Conservation (phyloP, 2,888 invertebrate species). For the Nemurella pictetii region DNA sequence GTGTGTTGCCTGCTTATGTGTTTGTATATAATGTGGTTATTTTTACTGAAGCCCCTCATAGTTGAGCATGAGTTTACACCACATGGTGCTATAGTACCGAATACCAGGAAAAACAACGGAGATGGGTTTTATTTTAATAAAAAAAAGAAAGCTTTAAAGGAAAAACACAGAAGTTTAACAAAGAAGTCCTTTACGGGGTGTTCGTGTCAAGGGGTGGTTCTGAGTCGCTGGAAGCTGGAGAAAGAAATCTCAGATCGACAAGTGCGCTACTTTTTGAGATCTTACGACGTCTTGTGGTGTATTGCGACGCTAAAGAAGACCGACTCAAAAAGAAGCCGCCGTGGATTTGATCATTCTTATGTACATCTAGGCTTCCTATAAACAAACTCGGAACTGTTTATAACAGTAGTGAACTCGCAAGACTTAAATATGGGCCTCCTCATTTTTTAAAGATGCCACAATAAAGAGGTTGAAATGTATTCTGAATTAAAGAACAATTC, state of each 20-base stretch:
- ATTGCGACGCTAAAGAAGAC: neutral
- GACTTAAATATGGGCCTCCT: too few relatives aligned
- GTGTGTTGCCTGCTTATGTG: slow-evolving; percentile 12
- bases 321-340: neutral
- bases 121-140: neutral
- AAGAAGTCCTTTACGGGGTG: slow-evolving; percentile 22
- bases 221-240: neutral
- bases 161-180: slow-evolving; percentile 3
- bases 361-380: neutral
- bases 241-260: neutral
- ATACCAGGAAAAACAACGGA: slow-evolving; percentile 37
- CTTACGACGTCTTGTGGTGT: neutral
- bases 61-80: slow-evolving; percentile 22
- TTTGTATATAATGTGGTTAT: slow-evolving; percentile 42
- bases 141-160: neutral
- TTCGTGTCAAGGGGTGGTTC: slow-evolving; percentile 8
- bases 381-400: neutral
- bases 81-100: slow-evolving; percentile 36
- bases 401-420: neutral
- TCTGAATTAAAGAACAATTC: too few relatives aligned
- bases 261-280: neutral
- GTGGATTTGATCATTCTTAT: neutral
- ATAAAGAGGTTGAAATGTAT: too few relatives aligned
- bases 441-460: too few relatives aligned
- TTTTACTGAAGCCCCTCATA: slow-evolving; percentile 37